Conservation (phyloP, 2,888 invertebrate genomes). For the Drosophila sordidula region DNA sequence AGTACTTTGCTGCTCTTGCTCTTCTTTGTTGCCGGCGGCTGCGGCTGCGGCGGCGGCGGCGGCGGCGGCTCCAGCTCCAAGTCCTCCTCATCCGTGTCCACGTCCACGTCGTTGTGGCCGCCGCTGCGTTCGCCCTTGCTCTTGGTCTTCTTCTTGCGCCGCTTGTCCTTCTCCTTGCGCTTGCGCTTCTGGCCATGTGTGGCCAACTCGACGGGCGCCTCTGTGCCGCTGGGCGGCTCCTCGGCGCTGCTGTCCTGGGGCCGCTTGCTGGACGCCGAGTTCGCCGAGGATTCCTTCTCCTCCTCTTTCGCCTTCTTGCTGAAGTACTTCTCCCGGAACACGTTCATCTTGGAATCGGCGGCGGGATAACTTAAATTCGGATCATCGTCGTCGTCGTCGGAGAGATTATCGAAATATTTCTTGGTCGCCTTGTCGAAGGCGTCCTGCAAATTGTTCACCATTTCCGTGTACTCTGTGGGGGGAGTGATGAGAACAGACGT, state of each 20-base stretch:
- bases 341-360: conserved; percentile 85
- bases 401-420: conserved; percentile 92
- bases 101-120: conserved; percentile 53
- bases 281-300: conserved; percentile 43
- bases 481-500: too few relatives aligned
- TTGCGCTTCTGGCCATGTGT: conserved; percentile 79
- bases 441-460: conserved; percentile 89
- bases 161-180: conserved; percentile 84
- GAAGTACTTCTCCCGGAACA: conserved; percentile 85
- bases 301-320: conserved; percentile 83
- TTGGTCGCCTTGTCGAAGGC: conserved; percentile 93
- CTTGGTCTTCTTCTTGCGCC: conserved; percentile 83
- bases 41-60: conserved; percentile 27
- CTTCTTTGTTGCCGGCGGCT: conserved; percentile 45
- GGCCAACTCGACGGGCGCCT: conserved; percentile 16
- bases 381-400: conserved; percentile 93
- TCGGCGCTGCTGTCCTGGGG: conserved; percentile 42
- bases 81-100: conserved; percentile 70
- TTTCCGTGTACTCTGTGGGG: conserved; percentile 63
- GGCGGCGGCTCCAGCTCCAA: conserved; percentile 43
- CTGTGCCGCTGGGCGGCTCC: conserved; percentile 49
- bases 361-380: conserved; percentile 89
- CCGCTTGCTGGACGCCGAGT: conserved; percentile 34
- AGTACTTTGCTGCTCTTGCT: conserved; percentile 53
- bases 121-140: conserved; percentile 56